Percentiles rank a stretch among this genome's conserved stretches.
Conservation (phyloP, 92 coral and sea anemone species). For the Epizoanthus scotinus region DNA sequence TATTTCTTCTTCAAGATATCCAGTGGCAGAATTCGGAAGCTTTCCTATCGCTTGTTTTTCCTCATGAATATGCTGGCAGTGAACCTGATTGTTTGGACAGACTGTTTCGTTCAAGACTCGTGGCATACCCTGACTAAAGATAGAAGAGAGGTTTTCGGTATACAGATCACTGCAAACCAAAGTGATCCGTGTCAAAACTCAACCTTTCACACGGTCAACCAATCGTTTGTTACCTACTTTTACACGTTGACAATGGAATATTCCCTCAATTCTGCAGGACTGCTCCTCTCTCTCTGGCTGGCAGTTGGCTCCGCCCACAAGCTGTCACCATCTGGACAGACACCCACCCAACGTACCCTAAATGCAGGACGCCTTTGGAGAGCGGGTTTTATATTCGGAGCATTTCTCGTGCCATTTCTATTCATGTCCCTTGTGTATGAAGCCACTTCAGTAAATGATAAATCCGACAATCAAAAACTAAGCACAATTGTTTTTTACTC, state of each 20-base stretch:
- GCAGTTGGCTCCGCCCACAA: background rate
- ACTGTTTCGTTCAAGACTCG: slow-evolving; percentile 24
- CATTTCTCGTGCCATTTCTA: slow-evolving; percentile 26
- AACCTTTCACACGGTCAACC: slow-evolving; percentile 11
- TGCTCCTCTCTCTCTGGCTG: slow-evolving; percentile 36
- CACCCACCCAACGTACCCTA: slow-evolving; percentile 10
- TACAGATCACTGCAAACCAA: background rate
- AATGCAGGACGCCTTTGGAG: slow-evolving; percentile 25
- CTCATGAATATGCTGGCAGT: slow-evolving; percentile 38
- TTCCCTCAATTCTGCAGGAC: slow-evolving; percentile 36
- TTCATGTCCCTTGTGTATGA: no score
- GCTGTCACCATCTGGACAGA: no score
- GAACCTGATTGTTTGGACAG: slow-evolving; percentile 38
- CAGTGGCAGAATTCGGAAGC: background rate
- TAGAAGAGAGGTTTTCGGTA: no score
- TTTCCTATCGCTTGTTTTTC: slow-evolving; percentile 21
- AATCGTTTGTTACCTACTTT: background rate
- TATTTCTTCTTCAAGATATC: slow-evolving; percentile 38
- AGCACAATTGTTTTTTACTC: no score
- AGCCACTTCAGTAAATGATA: no score
- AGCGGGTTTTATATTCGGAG: slow-evolving; percentile 23
- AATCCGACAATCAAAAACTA: no score
- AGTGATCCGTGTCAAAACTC: slow-evolving; percentile 11
- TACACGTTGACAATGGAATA: slow-evolving; percentile 48
- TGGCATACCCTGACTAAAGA: background rate